A percentile compares a stretch with the other conserved stretches of the same genome.
Evolutionary conservation across 2,888 invertebrate species (phyloP).

Genomic region (Harpagoxenus sublaevis): DNA sequence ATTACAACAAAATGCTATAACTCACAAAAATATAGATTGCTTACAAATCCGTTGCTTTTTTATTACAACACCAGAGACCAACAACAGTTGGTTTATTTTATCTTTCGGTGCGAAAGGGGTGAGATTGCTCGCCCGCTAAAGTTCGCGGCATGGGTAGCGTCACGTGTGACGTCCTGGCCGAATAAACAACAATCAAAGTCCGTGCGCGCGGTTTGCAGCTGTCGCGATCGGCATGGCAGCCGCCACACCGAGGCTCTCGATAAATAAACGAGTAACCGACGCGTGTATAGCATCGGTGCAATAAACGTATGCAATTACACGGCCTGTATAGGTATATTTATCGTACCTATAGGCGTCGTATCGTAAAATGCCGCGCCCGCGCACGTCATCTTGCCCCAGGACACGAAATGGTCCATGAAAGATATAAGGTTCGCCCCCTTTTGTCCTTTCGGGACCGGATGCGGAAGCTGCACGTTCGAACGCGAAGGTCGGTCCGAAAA

Average conservation of each 20-base stretch:
- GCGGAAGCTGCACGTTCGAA: slow-evolving; percentile 28
- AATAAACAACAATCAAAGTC: slow-evolving; percentile 65
- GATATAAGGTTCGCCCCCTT: slow-evolving; percentile 64
- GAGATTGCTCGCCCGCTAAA: slow-evolving; percentile 9
- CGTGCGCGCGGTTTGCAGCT: slow-evolving; percentile 42
- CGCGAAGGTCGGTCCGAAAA: neutral
- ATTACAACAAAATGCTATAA: neutral
- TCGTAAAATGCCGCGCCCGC: slow-evolving; percentile 41
- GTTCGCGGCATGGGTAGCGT: slow-evolving; percentile 23
- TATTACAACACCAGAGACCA: neutral
- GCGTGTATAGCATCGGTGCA: slow-evolving; percentile 33
- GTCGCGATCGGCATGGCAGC: slow-evolving; percentile 44
- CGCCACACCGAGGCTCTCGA: slow-evolving; percentile 25
- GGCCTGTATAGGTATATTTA: slow-evolving; percentile 22
- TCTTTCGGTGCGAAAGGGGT: neutral
- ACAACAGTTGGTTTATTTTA: slow-evolving; percentile 2
- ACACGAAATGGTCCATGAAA: slow-evolving; percentile 67
- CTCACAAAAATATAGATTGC: neutral
- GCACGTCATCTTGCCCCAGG: slow-evolving; percentile 9
- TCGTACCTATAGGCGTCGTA: neutral
- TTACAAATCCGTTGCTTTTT: neutral
- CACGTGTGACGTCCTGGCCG: slow-evolving; percentile 39
- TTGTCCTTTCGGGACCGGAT: slow-evolving; percentile 40
- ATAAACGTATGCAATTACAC: slow-evolving; percentile 67
- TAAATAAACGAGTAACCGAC: slow-evolving; percentile 63